Conservation (phyloP, 2,888 invertebrate genomes). For the Morpho helenor region DNA sequence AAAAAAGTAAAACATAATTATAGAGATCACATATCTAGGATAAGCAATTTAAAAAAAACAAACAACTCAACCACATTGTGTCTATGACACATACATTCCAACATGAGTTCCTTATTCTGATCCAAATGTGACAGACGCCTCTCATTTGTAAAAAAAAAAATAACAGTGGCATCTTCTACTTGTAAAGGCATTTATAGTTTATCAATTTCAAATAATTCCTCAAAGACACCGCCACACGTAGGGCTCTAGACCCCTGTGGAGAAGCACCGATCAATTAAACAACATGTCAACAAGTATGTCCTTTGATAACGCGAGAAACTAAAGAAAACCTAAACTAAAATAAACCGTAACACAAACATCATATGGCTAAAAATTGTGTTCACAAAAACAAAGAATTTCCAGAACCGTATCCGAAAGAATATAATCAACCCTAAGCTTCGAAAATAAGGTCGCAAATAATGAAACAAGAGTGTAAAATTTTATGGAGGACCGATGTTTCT, state of each 20-base stretch:
- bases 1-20: too few relatives aligned
- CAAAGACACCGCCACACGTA: conserved; percentile 70
- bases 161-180: conserved; percentile 74
- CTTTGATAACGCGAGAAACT: conserved; percentile 64
- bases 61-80: neutral
- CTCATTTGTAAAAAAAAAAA: conserved; percentile 44
- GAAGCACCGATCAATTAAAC: conserved; percentile 78
- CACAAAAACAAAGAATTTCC: conserved; percentile 36
- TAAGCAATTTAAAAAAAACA: neutral
- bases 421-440: conserved; percentile 17
- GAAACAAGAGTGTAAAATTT: conserved; percentile 27
- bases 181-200: conserved; percentile 70
- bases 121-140: conserved; percentile 44
- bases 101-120: conserved; percentile 26
- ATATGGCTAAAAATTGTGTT: conserved; percentile 51
- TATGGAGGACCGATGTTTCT: conserved; percentile 55
- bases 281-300: conserved; percentile 79
- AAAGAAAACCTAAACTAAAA: conserved; percentile 43
- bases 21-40: too few relatives aligned
- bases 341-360: conserved; percentile 58
- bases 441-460: conserved; percentile 23
- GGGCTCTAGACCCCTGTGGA: conserved; percentile 67
- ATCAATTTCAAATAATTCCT: conserved; percentile 75
- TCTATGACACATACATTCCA: conserved; percentile 17
- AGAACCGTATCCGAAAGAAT: conserved; percentile 1